A percentile compares a stretch with the other conserved stretches of the same genome.
phyloP scores from a whole-genome alignment of 2,888 invertebrate species.

The Luperina testacea region DNA sequence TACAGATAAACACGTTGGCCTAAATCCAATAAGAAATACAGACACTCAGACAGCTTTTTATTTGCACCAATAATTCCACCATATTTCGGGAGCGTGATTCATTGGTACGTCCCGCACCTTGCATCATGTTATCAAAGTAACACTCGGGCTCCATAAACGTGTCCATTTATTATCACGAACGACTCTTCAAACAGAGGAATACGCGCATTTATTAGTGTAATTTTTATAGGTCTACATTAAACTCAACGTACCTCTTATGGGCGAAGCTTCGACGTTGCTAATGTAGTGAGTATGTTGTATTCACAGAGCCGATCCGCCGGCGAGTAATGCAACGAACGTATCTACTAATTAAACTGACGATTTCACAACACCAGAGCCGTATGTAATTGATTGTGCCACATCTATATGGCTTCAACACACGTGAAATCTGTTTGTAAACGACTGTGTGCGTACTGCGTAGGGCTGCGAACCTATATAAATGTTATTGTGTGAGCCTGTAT shows the following conservation, averaged over 20 bases:
- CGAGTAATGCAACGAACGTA: slow-evolving; percentile 60
- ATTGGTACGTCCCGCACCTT: slow-evolving; percentile 25
- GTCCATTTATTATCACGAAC: slow-evolving; percentile 53
- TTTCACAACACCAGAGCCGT: slow-evolving; percentile 71
- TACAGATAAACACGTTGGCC: slow-evolving; percentile 26
- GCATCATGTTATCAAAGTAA: slow-evolving; percentile 44
- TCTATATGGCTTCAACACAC: slow-evolving; percentile 69
- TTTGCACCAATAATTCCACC: slow-evolving; percentile 47
- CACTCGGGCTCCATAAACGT: slow-evolving; percentile 39
- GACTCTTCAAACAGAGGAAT: slow-evolving; percentile 49
- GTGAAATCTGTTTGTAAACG: slow-evolving; percentile 72
- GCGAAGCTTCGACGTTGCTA: slow-evolving; percentile 63
- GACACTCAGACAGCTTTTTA: slow-evolving; percentile 17
- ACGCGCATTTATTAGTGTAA: slow-evolving; percentile 57
- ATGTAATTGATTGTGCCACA: slow-evolving; percentile 74
- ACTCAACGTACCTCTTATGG: slow-evolving; percentile 71
- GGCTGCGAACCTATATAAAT: slow-evolving; percentile 49
- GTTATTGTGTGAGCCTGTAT: slow-evolving; percentile 21
- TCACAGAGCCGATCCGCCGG: slow-evolving; percentile 41
- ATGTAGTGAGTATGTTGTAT: slow-evolving; percentile 52
- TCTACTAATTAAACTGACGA: slow-evolving; percentile 69
- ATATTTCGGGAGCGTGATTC: slow-evolving; percentile 51
- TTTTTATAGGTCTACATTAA: slow-evolving; percentile 60
- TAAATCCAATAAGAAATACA: slow-evolving; percentile 42
- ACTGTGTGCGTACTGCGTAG: slow-evolving; percentile 53